phyloP scores from a whole-genome alignment of 1,140 invertebrate genomes.

The Drosophila parvula region DNA sequence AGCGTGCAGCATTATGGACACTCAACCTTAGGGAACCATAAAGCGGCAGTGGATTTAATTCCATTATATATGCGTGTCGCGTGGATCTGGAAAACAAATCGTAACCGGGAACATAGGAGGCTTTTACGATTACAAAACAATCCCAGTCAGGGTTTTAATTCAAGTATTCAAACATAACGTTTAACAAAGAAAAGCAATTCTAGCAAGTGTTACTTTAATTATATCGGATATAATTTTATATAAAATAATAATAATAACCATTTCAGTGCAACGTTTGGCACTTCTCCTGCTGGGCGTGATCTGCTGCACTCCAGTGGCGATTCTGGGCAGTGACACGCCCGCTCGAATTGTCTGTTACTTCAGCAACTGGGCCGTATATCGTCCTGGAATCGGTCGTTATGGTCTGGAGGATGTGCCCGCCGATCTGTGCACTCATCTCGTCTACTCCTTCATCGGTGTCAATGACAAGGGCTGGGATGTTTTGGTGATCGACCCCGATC shows the following conservation, averaged over 20 bases:
- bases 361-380: constrained; percentile 96
- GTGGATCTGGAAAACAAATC: constrained; percentile 59
- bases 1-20: constrained; percentile 65
- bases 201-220: not conserved
- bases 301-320: constrained; percentile 9
- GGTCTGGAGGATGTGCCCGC: constrained; percentile 92
- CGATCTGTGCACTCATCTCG: constrained; percentile 93
- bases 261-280: constrained; percentile 43
- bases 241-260: no score
- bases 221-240: not conserved
- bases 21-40: constrained; percentile 68
- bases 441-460: constrained; percentile 96
- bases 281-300: constrained; percentile 52
- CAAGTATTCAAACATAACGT: not conserved
- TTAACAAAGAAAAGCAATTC: not conserved
- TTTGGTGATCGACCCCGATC: constrained; percentile 91
- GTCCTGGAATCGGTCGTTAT: constrained; percentile 92
- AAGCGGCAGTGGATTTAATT: constrained; percentile 5
- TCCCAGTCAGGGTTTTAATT: no score
- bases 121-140: constrained; percentile 24
- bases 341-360: constrained; percentile 93
- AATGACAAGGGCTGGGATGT: constrained; percentile 91
- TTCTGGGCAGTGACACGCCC: constrained; percentile 48
- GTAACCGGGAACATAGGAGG: constrained; percentile 21
- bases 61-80: constrained; percentile 62